A percentile compares a stretch with the other conserved stretches of the same genome.
These are phyloP conservation scores for Stigmatopora nigra DNA, from an alignment of 2,113 vertebrate genomes.

Conservation along the genomic window DNA sequence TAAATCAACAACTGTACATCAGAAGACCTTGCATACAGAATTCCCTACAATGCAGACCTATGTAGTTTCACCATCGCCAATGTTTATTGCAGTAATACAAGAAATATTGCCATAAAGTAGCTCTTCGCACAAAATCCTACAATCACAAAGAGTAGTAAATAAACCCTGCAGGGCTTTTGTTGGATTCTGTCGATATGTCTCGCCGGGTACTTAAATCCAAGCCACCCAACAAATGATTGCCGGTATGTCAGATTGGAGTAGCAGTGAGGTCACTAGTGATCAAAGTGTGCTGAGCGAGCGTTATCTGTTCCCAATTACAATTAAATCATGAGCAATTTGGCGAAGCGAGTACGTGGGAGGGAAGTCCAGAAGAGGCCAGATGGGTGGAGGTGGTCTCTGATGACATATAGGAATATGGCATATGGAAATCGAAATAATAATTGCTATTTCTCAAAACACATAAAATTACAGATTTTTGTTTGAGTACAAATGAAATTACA, in stretches of 20 bases:
- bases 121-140: constrained; percentile 2
- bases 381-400: constrained; percentile 52
- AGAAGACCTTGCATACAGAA: not conserved
- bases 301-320: constrained; percentile 68
- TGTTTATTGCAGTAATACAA: not conserved
- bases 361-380: constrained; percentile 52
- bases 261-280: constrained; percentile 59
- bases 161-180: constrained; percentile 8
- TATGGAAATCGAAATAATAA: not conserved
- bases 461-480: no score
- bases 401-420: constrained; percentile 26
- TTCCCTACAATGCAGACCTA: not conserved
- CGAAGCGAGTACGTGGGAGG: constrained; percentile 43
- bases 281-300: constrained; percentile 45
- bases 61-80: not conserved
- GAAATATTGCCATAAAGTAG: not conserved
- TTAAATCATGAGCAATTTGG: constrained; percentile 63
- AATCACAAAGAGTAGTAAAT: constrained; percentile 20
- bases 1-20: not conserved
- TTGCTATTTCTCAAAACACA: no score
- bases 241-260: constrained; percentile 54
- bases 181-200: constrained; percentile 36
- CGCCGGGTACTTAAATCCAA: constrained; percentile 46
- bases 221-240: constrained; percentile 56
- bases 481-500: no score